Percentiles rank a stretch among this genome's conserved stretches.
Evolutionary conservation across 2,888 invertebrate genomes (phyloP).

Genomic region (Clistopyga incitator): DNA sequence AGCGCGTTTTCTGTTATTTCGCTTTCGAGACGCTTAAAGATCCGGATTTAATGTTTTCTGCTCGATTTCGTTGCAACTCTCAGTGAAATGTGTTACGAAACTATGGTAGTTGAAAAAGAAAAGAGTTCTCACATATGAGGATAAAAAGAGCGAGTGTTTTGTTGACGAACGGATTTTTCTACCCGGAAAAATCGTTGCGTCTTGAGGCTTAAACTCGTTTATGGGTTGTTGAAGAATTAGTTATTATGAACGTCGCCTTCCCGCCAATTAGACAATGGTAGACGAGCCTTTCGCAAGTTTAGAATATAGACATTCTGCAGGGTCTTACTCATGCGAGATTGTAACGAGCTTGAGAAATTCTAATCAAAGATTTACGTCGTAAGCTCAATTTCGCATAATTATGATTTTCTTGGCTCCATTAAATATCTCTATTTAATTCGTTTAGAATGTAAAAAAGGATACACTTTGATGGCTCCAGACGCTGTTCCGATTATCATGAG

Average conservation of each 20-base stretch:
- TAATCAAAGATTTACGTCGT: background rate
- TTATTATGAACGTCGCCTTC: conserved; percentile 12
- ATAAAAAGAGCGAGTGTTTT: background rate
- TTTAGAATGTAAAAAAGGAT: conserved; percentile 84
- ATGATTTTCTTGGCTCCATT: background rate
- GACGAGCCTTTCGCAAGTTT: conserved; percentile 32
- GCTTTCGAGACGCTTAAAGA: no score
- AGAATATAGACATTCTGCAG: conserved; percentile 12
- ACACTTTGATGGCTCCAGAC: conserved; percentile 94
- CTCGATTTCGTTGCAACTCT: background rate
- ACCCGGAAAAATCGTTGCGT: conserved; percentile 19
- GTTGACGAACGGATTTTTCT: conserved; percentile 2
- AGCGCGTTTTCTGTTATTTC: no score
- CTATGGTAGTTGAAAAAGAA: background rate
- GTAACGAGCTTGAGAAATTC: conserved; percentile 5
- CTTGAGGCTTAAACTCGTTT: background rate
- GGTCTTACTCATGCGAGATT: background rate
- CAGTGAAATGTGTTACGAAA: conserved; percentile 11
- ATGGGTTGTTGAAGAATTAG: conserved; percentile 27
- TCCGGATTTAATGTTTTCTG: no score
- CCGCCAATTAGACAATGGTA: conserved; percentile 23
- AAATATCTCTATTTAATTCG: no score
- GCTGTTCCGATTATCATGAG: conserved; percentile 97
- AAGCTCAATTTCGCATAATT: background rate
- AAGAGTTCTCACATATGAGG: background rate